Percentiles rank a stretch among this genome's conserved stretches.
Conservation (phyloP, 2,888 invertebrate genomes). For the Eupithecia tripunctaria region DNA sequence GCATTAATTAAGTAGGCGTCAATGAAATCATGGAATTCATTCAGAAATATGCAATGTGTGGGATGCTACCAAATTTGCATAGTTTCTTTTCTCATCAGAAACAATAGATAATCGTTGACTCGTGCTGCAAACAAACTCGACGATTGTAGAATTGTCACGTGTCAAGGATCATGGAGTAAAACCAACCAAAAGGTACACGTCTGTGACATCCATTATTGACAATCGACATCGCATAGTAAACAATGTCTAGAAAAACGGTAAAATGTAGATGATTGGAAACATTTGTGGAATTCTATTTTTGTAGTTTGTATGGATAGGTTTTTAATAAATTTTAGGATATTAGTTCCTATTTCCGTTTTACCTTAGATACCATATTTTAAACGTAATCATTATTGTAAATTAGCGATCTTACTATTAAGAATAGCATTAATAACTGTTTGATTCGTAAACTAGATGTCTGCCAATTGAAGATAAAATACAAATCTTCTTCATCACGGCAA, state of each 20-base stretch:
- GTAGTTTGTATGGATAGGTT: no score
- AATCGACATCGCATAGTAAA: neutral
- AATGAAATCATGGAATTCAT: constrained; percentile 18
- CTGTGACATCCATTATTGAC: constrained; percentile 5
- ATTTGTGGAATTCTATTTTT: neutral
- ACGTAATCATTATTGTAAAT: neutral
- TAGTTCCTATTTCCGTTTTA: neutral
- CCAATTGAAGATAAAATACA: constrained; percentile 9
- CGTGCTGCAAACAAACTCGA: constrained; percentile 20
- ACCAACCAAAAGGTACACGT: constrained; percentile 19
- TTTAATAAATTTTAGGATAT: neutral
- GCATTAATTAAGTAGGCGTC: neutral
- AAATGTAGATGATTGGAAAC: neutral
- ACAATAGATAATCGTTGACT: constrained; percentile 37
- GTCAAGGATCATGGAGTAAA: constrained; percentile 32
- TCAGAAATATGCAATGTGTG: constrained; percentile 9
- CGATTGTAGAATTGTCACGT: constrained; percentile 32
- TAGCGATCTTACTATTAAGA: neutral
- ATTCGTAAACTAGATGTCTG: neutral
- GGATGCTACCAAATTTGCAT: constrained; percentile 17
- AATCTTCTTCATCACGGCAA: constrained; percentile 33
- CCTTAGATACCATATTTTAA: neutral
- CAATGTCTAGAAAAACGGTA: neutral
- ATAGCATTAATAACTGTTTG: neutral
- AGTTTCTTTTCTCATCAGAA: constrained; percentile 22